Percentiles rank a stretch among this genome's conserved stretches.
phyloP scores from a whole-genome alignment of 2,888 invertebrate species.

The Cryptops parisi region DNA sequence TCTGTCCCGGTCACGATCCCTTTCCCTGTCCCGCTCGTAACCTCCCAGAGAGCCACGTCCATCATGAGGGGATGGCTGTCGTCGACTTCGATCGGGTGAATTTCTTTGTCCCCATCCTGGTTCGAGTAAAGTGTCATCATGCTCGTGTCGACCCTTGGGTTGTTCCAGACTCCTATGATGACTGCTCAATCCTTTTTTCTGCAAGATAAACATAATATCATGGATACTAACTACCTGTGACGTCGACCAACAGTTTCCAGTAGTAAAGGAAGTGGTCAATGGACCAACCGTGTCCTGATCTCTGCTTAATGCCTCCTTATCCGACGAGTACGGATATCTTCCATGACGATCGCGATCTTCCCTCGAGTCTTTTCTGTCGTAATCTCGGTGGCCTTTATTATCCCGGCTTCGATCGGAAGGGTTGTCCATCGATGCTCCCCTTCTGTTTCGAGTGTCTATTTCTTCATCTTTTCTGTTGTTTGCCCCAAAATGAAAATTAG shows the following conservation, averaged over 20 bases:
- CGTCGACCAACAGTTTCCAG: no score
- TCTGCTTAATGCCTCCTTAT: background rate
- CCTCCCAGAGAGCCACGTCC: background rate
- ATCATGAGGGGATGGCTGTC: background rate
- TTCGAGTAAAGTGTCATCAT: background rate
- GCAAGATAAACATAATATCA: no score
- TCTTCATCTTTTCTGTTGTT: background rate
- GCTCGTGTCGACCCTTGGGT: background rate
- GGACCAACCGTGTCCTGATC: conserved; percentile 1
- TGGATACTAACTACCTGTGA: no score
- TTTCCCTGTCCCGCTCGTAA: background rate
- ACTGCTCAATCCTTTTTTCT: no score
- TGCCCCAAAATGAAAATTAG: no score
- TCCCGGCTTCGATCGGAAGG: background rate
- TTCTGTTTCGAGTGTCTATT: background rate
- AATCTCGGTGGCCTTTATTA: background rate
- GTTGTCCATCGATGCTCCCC: background rate
- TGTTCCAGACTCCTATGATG: background rate
- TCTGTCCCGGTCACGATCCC: background rate
- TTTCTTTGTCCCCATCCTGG: background rate
- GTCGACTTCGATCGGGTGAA: background rate
- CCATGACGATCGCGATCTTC: background rate
- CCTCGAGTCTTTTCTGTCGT: background rate
- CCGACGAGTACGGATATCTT: background rate
- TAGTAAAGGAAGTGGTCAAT: no score